Evolutionary conservation across 2,888 invertebrate genomes (phyloP).

Genomic region (Melipona bicolor): DNA sequence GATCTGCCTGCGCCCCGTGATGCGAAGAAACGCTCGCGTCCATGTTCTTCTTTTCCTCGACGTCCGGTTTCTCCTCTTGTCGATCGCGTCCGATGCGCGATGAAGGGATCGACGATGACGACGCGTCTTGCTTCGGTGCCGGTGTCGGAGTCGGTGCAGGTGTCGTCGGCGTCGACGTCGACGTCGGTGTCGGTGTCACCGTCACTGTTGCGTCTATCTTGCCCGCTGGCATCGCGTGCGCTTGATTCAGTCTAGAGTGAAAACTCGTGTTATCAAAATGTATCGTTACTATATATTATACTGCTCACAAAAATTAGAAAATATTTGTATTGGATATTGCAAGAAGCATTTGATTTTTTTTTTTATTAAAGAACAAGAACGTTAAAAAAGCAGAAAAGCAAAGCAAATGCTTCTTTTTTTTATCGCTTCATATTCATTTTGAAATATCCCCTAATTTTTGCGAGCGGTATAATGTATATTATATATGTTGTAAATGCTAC

Average conservation of each 20-base stretch:
- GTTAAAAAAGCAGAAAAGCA: no score
- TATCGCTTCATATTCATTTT: no score
- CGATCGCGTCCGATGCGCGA: not conserved
- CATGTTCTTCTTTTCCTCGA: conserved; percentile 34
- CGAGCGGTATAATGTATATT: no score
- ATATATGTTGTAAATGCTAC: no score
- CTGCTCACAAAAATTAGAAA: no score
- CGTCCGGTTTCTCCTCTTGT: conserved; percentile 22
- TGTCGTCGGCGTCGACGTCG: conserved; percentile 29
- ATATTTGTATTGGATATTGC: no score
- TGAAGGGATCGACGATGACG: conserved; percentile 13
- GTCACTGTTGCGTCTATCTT: conserved; percentile 11
- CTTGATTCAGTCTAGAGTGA: conserved; percentile 20
- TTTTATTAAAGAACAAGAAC: no score
- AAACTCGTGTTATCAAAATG: not conserved
- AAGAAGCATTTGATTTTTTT: no score
- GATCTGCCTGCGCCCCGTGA: not conserved
- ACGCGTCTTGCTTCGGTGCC: conserved; percentile 18
- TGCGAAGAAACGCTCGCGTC: conserved; percentile 2
- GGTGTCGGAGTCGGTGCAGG: not conserved
- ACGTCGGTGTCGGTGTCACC: conserved; percentile 20
- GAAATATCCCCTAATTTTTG: no score
- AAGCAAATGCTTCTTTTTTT: no score
- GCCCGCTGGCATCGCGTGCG: not conserved
- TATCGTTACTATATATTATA: not conserved